Conservation (phyloP, 2,888 invertebrate genomes). For the Volucella inflata region DNA sequence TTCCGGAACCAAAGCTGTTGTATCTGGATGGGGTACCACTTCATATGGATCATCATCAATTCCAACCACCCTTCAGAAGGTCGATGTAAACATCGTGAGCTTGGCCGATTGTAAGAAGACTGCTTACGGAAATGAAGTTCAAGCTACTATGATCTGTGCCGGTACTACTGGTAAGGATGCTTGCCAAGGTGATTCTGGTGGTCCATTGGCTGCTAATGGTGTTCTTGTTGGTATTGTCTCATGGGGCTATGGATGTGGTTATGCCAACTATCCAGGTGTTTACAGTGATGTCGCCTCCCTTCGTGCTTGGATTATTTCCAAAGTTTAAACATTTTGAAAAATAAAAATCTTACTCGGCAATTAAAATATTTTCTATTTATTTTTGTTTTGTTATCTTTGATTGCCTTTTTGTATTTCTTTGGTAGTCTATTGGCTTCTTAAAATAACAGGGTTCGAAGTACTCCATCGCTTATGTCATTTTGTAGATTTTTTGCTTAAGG, state of each 20-base stretch:
- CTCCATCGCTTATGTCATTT: no score
- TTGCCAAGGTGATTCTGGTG: constrained; percentile 84
- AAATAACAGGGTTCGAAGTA: no score
- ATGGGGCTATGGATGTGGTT: constrained; percentile 84
- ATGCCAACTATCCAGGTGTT: constrained; percentile 83
- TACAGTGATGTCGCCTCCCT: constrained; percentile 82
- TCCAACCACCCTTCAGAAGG: constrained; percentile 83
- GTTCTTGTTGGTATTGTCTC: constrained; percentile 82
- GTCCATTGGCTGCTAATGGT: constrained; percentile 79
- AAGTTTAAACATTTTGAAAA: not conserved
- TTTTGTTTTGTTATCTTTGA: no score
- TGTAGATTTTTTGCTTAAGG: no score
- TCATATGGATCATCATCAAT: constrained; percentile 7
- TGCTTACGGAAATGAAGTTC: constrained; percentile 84
- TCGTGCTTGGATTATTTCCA: constrained; percentile 78
- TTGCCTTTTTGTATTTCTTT: no score
- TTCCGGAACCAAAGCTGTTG: no score
- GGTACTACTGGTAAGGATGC: constrained; percentile 84
- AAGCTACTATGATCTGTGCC: constrained; percentile 86
- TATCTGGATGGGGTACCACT: constrained; percentile 35
- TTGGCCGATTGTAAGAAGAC: constrained; percentile 81
- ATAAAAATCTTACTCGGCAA: not conserved
- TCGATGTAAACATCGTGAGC: constrained; percentile 84
- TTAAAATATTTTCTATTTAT: no score
- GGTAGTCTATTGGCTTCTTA: no score